Conservation (phyloP, 2,113 vertebrate genomes). For the Beaufortia kweichowensis region DNA sequence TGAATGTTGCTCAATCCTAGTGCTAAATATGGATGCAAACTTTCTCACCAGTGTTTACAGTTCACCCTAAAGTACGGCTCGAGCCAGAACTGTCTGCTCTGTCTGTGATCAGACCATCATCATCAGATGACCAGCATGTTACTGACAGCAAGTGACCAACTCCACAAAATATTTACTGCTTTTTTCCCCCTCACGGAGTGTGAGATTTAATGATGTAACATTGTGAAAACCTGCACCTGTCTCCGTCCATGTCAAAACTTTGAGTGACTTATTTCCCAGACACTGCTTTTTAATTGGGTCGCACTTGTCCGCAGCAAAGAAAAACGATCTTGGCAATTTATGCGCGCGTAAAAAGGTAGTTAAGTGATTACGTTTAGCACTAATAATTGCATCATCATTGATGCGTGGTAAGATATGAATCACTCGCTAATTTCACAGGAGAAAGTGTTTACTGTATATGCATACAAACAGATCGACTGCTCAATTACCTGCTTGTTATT, state of each 20-base stretch:
- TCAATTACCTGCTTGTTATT: slow-evolving; percentile 37
- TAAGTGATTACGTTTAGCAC: slow-evolving; percentile 26
- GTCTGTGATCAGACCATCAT: slow-evolving; percentile 16
- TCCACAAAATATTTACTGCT: slow-evolving; percentile 37
- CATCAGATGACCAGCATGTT: slow-evolving; percentile 25
- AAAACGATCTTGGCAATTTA: slow-evolving; percentile 26
- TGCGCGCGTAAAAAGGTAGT: slow-evolving; percentile 8
- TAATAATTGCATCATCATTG: slow-evolving; percentile 36
- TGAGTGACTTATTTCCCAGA: slow-evolving; percentile 19
- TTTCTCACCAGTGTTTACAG: neutral
- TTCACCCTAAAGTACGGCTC: neutral
- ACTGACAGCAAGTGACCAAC: slow-evolving; percentile 28
- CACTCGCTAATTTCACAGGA: slow-evolving; percentile 1
- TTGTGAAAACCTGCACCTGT: slow-evolving; percentile 27
- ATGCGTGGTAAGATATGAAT: slow-evolving; percentile 7
- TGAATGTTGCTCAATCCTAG: neutral
- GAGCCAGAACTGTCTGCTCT: slow-evolving; percentile 2
- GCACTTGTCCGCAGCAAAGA: slow-evolving; percentile 17
- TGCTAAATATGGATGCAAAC: slow-evolving; percentile 4
- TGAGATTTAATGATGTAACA: slow-evolving; percentile 37
- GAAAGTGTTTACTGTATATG: slow-evolving; percentile 19
- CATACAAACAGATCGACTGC: slow-evolving; percentile 7
- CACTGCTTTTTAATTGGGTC: slow-evolving; percentile 35
- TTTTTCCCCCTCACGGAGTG: slow-evolving; percentile 4
- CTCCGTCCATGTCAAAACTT: slow-evolving; percentile 12